Conservation (phyloP, 2,113 vertebrate genomes). For the Syrrhaptes paradoxus region DNA sequence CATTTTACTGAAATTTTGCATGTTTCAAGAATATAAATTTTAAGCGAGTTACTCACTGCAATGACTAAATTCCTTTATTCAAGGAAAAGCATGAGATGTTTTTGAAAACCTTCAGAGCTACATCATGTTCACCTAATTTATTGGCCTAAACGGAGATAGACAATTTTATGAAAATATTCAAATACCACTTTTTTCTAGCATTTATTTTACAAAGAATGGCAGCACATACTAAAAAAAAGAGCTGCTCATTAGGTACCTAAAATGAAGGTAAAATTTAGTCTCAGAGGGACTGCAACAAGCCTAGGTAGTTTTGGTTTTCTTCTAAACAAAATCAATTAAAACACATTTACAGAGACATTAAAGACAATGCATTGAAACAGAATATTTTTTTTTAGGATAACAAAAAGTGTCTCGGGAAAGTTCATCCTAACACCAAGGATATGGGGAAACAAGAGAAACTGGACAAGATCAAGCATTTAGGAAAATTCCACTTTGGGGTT, state of each 20-base stretch:
- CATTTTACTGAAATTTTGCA: not conserved
- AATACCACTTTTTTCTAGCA: not conserved
- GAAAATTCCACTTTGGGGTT: not conserved
- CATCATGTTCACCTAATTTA: not conserved
- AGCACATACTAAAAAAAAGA: not conserved
- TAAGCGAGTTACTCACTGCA: not conserved
- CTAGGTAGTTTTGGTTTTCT: not conserved
- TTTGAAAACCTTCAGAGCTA: not conserved
- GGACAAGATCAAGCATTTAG: not conserved
- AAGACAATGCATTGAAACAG: not conserved
- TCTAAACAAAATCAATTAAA: not conserved
- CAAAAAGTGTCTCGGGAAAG: not conserved
- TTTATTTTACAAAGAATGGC: not conserved
- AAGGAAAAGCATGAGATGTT: not conserved
- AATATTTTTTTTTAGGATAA: not conserved
- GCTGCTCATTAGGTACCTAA: not conserved
- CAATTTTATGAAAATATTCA: not conserved
- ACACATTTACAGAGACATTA: not conserved
- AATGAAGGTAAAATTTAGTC: not conserved
- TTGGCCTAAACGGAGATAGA: not conserved
- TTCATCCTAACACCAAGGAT: not conserved
- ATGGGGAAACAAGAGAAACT: not conserved
- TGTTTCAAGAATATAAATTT: not conserved
- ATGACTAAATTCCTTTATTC: not conserved
- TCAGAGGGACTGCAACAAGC: not conserved